Evolutionary conservation across 2,113 vertebrate species (phyloP), one percentile per base, ranked within the genome.

Genomic region (Rhagologus leucostigma): DNA sequence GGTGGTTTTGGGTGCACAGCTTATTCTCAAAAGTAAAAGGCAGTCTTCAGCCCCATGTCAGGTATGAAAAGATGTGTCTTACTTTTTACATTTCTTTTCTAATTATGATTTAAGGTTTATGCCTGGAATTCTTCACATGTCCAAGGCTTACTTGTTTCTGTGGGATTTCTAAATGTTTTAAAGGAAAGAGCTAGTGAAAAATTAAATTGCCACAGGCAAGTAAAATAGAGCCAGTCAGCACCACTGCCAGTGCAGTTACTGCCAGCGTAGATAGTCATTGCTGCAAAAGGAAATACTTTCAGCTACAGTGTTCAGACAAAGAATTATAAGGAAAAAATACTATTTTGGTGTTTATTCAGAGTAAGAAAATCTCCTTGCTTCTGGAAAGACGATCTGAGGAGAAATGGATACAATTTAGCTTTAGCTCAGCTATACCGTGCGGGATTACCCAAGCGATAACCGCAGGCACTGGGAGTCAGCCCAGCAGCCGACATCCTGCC

Each of bases 311-410:
- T 86, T 89, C 85, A 94, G 57, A 84, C 22, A 24, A 76, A 71
- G 30, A 86, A 78, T 81, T 92, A 49, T 46, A 69, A 78, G 37
- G 44, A 32, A 84, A 93, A 84, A 93, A 76, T 2, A 14, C 15
- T 71, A 46, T 84, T 95, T 90, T 0, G 3, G 15, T 91, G 79
- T 90, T 95, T 89, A 78, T 86, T 75, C 63, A 37, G 33, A 49
- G 76, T 63, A 71, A 90, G 73, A 81, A 92, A 81, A 90, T 68
- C 56, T 69, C 75, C 50, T 83, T 65, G 27, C 71, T 70, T 90
- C 76, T 95, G 88, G 65, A 90, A 93, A 93, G 80, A 95, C 37
- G 65, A 37, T 8, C 57, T 62, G n/a, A 76, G 53, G 16, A 90
- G 62, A 69, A 94, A 92, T 42, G 62, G 37, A 56, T 69, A 11